Conservation (phyloP, 2,797 vertebrate species). For the Selene dorsalis region DNA sequence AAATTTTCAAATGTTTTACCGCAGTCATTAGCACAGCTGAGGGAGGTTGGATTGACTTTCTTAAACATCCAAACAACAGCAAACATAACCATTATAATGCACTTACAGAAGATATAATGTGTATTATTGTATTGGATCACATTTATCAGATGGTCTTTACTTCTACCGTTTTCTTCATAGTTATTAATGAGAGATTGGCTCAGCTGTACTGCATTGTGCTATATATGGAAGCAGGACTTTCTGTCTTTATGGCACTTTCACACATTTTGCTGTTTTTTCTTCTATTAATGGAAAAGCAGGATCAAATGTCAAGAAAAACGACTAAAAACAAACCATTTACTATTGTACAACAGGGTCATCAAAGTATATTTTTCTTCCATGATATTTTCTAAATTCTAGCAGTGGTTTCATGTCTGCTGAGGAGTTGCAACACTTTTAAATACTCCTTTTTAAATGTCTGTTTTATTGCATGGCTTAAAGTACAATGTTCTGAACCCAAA, state of each 20-base stretch:
- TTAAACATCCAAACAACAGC: not conserved
- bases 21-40: not conserved
- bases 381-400: not conserved
- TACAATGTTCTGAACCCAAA: conserved; percentile 2
- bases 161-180: not conserved
- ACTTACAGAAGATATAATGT: not conserved
- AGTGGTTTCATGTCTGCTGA: not conserved
- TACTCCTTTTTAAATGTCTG: not conserved
- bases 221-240: not conserved
- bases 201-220: not conserved
- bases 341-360: not conserved
- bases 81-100: not conserved
- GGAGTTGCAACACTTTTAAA: conserved; percentile 1
- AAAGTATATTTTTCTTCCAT: not conserved
- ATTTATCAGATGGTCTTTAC: not conserved
- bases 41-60: not conserved
- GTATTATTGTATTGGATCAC: not conserved
- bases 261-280: conserved; percentile 4
- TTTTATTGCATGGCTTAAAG: conserved; percentile 28
- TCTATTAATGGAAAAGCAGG: not conserved
- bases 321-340: not conserved
- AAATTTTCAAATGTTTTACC: not conserved
- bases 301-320: not conserved
- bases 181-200: not conserved
- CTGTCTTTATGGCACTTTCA: not conserved